Base-by-base conservation (phyloP, 2,888 invertebrate species). In the Cantharis flavilabris region DNA sequence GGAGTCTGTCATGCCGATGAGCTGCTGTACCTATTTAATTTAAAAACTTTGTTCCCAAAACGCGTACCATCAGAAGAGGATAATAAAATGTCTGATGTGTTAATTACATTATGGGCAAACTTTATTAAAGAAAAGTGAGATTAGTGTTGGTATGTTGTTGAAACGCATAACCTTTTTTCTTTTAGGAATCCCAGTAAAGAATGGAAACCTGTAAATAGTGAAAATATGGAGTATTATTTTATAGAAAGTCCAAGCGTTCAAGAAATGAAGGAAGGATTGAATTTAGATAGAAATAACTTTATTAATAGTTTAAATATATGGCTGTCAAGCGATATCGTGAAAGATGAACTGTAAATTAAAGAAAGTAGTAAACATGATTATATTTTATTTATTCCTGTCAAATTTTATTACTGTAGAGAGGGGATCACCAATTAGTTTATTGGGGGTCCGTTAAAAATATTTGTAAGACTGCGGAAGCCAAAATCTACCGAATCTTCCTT, bases 1-100 rank as follows among this genome's bases (percentile, higher is more conserved):
- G 94, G 96, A 72, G 94, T 94, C 0, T 94, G 94, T 72, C 96
- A 96, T 85, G 96, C 95, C 0, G 96, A 96, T 83, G 96, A 96
- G 79, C 88, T 96, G 72, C 94, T 94, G 85, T 94, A 96, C 85
- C 86, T 96, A 9, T 96, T 96, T 85, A 93, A 94, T 0, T 91
- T 94, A 70, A 90, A 90, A 75, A 87, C 86, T 62, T 84, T 92
- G 9, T 94, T 94, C 83, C 90, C 92, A 0, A 89, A 91, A 23
- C 89, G 90, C 1, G 9, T 69, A 9, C 63, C 73, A 18, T 69
- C 26, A 13, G 63, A 62, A n/a, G 13, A 14, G 20, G 73, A 75
- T 13, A 84, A 90, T 9, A 87, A 89, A 83, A 89, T 95, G 18
- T 90, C 93, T 9, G 90, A 93, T 78, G 85, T 91, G 3, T 86